These are phyloP conservation scores for Dendrolimus kikuchii DNA, from an alignment of 1,140 invertebrate species.

Conservation along the genomic window DNA sequence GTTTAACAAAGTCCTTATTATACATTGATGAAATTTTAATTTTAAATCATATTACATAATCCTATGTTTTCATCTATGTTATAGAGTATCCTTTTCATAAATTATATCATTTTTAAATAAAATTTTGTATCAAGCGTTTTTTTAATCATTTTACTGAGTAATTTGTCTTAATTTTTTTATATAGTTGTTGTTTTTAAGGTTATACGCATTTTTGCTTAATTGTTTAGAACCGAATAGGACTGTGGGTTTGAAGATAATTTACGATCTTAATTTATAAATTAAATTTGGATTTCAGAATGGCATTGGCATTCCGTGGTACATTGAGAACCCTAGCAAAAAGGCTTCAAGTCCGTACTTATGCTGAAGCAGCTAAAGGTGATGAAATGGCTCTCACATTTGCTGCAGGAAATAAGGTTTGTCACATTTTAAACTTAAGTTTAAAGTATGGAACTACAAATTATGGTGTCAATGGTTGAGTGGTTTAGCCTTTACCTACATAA, in stretches of 20 bases:
- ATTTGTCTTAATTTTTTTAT: background rate
- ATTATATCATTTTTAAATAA: too few species aligned
- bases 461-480: too few species aligned
- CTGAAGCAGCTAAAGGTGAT: constrained; percentile 67
- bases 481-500: too few species aligned
- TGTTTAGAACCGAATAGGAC: background rate
- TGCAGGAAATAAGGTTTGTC: constrained; percentile 84
- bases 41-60: too few species aligned
- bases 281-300: constrained; percentile 39
- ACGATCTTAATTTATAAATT: constrained; percentile 1
- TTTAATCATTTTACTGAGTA: too few species aligned
- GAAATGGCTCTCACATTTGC: constrained; percentile 92
- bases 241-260: background rate
- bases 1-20: too few species aligned
- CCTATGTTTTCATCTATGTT: too few species aligned
- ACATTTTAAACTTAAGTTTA: constrained; percentile 7
- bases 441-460: background rate
- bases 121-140: too few species aligned
- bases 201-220: too few species aligned
- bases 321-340: constrained; percentile 37
- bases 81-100: too few species aligned
- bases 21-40: too few species aligned
- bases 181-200: too few species aligned
- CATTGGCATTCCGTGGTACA: constrained; percentile 42
- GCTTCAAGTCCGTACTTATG: constrained; percentile 46